Evolutionary conservation across 2,888 invertebrate genomes (phyloP).

Genomic region (Apodemia duryi): DNA sequence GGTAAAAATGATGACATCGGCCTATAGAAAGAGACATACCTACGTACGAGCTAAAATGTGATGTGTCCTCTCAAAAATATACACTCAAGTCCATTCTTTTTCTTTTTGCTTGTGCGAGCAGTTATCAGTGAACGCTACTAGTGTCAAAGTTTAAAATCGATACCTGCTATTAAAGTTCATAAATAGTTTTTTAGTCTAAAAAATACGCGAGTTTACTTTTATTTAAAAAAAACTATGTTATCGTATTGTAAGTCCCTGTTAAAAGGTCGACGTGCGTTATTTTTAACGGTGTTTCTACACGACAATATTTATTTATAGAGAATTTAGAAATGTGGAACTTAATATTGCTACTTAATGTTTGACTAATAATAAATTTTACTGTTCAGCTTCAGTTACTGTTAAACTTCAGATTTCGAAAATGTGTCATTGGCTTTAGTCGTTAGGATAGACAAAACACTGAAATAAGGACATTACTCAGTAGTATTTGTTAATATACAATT

Average conservation of each 20-base stretch:
- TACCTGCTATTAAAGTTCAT: neutral
- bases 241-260: neutral
- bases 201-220: neutral
- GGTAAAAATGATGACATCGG: conserved; percentile 23
- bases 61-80: neutral
- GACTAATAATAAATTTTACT: conserved; percentile 24
- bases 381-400: conserved; percentile 26
- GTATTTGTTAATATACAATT: conserved; percentile 66
- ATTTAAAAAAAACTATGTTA: neutral
- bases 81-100: no score
- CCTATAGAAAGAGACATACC: neutral
- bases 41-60: neutral
- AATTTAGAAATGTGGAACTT: conserved; percentile 28
- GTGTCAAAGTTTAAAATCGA: no score
- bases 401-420: conserved; percentile 34
- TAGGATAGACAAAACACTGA: conserved; percentile 66
- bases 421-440: conserved; percentile 69
- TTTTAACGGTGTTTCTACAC: conserved; percentile 2
- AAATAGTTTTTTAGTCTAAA: neutral
- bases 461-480: conserved; percentile 57
- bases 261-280: conserved; percentile 5
- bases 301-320: conserved; percentile 29
- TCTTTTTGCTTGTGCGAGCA: no score
- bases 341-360: conserved; percentile 31
- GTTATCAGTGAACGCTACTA: no score